phyloP scores from a whole-genome alignment of 2,113 vertebrate genomes.

The Euleptes europaea region DNA sequence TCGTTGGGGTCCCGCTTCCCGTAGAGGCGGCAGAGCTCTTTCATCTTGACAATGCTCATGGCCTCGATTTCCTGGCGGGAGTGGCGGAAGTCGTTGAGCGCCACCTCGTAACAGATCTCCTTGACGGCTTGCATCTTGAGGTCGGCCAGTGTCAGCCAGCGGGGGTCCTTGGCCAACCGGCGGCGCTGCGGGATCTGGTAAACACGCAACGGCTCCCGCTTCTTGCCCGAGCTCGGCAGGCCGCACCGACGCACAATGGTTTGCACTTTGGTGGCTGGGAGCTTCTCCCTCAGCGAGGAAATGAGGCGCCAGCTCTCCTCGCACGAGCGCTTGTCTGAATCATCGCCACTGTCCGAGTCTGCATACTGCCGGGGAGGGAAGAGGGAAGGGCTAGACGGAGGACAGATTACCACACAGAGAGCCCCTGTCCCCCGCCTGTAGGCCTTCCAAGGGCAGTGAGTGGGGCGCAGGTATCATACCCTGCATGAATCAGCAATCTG shows the following conservation, averaged over 20 bases:
- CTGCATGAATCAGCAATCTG: no score
- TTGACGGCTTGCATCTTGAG: conserved; percentile 89
- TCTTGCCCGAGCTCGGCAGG: conserved; percentile 87
- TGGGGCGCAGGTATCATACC: no score
- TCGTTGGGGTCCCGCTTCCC: conserved; percentile 79
- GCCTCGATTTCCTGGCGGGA: conserved; percentile 87
- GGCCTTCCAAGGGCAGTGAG: no score
- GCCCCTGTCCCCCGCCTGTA: background rate
- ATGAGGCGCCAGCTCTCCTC: conserved; percentile 92
- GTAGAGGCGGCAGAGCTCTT: conserved; percentile 86
- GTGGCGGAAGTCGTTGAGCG: conserved; percentile 86
- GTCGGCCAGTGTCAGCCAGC: conserved; percentile 80
- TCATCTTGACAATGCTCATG: conserved; percentile 88
- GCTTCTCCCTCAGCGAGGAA: conserved; percentile 85
- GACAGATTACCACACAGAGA: background rate
- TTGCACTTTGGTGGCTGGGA: conserved; percentile 87
- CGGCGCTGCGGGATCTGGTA: conserved; percentile 88
- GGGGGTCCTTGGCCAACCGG: conserved; percentile 83
- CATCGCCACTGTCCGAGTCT: conserved; percentile 87
- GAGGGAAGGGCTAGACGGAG: background rate
- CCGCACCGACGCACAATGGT: conserved; percentile 87
- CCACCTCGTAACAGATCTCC: conserved; percentile 92
- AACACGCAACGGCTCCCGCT: conserved; percentile 81
- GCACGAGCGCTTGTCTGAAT: conserved; percentile 89
- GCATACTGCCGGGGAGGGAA: conserved; percentile 72